Evolutionary conservation across 2,888 invertebrate species (phyloP).

Genomic region (Onchidella celtica): DNA sequence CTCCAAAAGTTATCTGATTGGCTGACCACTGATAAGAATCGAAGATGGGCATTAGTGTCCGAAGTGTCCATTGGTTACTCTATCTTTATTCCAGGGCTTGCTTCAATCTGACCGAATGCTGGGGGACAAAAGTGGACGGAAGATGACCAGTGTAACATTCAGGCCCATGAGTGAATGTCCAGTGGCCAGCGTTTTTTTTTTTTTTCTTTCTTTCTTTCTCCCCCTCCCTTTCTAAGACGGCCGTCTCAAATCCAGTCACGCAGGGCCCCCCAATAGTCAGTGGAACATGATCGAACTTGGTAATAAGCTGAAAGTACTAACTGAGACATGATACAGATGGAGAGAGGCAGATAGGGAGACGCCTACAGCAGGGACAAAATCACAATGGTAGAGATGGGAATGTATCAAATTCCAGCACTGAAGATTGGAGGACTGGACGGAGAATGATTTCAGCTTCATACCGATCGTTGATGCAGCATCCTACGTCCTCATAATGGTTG

Average conservation of each 20-base stretch:
- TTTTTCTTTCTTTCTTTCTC: background rate
- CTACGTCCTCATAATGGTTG: too few species aligned
- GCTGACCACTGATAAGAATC: conserved; percentile 15
- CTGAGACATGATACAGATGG: too few species aligned
- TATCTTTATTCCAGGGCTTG: conserved; percentile 33
- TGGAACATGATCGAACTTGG: conserved; percentile 31
- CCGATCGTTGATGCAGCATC: too few species aligned
- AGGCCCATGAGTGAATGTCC: conserved; percentile 21
- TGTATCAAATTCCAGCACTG: too few species aligned
- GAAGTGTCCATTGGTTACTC: conserved; percentile 17
- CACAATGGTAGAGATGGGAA: background rate
- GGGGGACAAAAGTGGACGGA: background rate
- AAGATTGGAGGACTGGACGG: too few species aligned
- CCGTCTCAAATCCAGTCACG: conserved; percentile 33
- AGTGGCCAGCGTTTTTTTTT: conserved; percentile 1
- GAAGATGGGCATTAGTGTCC: conserved; percentile 25
- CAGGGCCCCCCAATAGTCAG: conserved; percentile 4
- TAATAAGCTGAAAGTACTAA: conserved; percentile 10
- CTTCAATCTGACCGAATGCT: conserved; percentile 8
- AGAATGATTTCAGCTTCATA: too few species aligned
- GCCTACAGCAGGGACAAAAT: background rate
- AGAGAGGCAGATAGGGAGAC: too few species aligned
- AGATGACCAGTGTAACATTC: conserved; percentile 31
- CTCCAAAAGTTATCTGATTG: conserved; percentile 17
- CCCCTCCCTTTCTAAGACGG: conserved; percentile 11